Conservation (phyloP, 1,140 invertebrate genomes). For the Macrobrachium rosenbergii region DNA sequence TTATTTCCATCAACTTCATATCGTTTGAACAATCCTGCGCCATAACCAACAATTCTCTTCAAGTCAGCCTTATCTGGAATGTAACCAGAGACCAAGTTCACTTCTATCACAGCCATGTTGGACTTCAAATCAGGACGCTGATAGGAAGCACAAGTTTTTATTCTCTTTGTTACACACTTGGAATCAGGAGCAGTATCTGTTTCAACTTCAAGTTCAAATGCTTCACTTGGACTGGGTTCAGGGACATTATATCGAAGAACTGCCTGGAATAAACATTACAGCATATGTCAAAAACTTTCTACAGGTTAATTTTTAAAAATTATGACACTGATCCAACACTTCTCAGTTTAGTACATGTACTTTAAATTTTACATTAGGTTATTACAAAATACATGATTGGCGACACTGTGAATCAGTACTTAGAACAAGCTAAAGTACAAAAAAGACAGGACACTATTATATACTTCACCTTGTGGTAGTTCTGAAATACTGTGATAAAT, state of each 20-base stretch:
- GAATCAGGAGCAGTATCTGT: constrained; percentile 46
- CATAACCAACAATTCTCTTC: constrained; percentile 60
- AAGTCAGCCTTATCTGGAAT: constrained; percentile 60
- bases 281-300: not conserved
- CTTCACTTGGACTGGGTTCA: constrained; percentile 47
- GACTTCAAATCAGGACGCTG: constrained; percentile 49
- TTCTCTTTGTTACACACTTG: constrained; percentile 46
- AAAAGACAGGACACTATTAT: too few relatives aligned
- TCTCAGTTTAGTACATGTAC: too few relatives aligned
- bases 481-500: too few relatives aligned
- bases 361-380: too few relatives aligned
- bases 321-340: not conserved
- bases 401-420: too few relatives aligned
- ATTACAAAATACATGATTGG: too few relatives aligned
- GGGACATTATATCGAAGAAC: constrained; percentile 62
- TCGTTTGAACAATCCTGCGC: constrained; percentile 68
- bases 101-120: constrained; percentile 67
- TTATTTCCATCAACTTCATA: constrained; percentile 70
- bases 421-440: too few relatives aligned
- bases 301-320: not conserved
- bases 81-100: constrained; percentile 66
- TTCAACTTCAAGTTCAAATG: constrained; percentile 44
- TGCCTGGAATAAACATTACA: constrained; percentile 35
- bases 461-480: too few relatives aligned
- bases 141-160: constrained; percentile 61